phyloP scores from a whole-genome alignment of 2,797 vertebrate genomes.

The Sus cebifrons region DNA sequence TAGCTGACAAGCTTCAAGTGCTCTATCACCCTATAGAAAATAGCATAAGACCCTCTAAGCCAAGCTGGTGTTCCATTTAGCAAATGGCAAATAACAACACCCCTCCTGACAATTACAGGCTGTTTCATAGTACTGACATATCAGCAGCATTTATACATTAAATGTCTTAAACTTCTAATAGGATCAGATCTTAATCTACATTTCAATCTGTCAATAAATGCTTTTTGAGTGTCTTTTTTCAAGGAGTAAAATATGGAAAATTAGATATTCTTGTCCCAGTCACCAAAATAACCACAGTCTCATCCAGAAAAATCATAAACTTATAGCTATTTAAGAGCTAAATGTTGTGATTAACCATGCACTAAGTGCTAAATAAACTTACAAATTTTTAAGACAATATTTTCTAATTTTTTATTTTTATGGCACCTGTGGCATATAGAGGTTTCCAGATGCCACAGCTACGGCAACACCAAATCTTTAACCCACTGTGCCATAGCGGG shows the following conservation, averaged over 20 bases:
- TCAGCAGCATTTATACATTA: not conserved
- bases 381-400: too few species aligned
- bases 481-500: too few species aligned
- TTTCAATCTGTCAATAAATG: not conserved
- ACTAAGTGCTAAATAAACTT: not conserved
- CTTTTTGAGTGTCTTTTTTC: not conserved
- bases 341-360: not conserved
- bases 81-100: conserved; percentile 48
- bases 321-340: not conserved
- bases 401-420: too few species aligned
- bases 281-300: not conserved
- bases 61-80: conserved; percentile 24
- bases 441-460: too few species aligned
- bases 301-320: conserved; percentile 34
- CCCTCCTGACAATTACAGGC: conserved; percentile 56
- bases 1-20: conserved; percentile 67
- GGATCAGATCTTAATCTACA: not conserved
- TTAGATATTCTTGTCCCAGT: not conserved
- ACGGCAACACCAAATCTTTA: too few species aligned
- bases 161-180: conserved; percentile 8
- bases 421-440: too few species aligned
- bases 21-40: conserved; percentile 65
- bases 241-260: not conserved
- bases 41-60: not conserved
- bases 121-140: not conserved